Evolutionary conservation across 2,888 invertebrate species (phyloP).

Genomic region (Bedellia somnulentella): DNA sequence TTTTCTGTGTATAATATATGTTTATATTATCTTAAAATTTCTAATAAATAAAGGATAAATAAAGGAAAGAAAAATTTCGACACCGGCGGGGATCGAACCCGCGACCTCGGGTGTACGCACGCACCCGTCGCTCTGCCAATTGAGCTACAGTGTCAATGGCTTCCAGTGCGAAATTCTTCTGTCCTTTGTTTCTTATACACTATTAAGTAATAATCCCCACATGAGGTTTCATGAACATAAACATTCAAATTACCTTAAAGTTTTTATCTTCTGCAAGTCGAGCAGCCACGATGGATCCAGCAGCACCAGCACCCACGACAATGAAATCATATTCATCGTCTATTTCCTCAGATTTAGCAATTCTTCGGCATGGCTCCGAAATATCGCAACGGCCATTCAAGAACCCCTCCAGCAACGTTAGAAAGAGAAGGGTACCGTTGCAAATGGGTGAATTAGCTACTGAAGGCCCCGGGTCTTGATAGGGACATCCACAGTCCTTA

Average conservation of each 20-base stretch:
- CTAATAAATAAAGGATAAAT: too few species aligned
- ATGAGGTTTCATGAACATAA: conserved; percentile 4
- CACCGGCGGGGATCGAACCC: too few species aligned
- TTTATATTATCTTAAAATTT: too few species aligned
- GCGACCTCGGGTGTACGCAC: too few species aligned
- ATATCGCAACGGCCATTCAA: conserved; percentile 51
- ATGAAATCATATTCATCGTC: conserved; percentile 63
- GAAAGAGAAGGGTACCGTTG: conserved; percentile 54
- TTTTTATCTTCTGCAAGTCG: conserved; percentile 57
- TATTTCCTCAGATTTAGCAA: conserved; percentile 29
- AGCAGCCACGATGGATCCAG: conserved; percentile 64
- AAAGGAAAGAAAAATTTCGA: too few species aligned
- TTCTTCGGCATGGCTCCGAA: conserved; percentile 55
- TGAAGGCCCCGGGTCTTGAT: conserved; percentile 46
- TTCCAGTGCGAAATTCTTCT: too few species aligned
- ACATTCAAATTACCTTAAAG: conserved; percentile 48
- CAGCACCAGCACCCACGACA: conserved; percentile 65
- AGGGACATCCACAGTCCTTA: conserved; percentile 45
- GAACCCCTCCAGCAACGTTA: conserved; percentile 62
- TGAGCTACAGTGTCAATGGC: too few species aligned
- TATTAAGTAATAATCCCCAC: too few species aligned
- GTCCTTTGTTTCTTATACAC: too few species aligned
- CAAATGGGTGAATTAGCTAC: conserved; percentile 56
- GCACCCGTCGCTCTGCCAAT: too few species aligned
- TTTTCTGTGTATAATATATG: too few species aligned